These are phyloP conservation scores for Antheraea assamensis DNA, from an alignment of 2,888 invertebrate species.

Conservation along the genomic window DNA sequence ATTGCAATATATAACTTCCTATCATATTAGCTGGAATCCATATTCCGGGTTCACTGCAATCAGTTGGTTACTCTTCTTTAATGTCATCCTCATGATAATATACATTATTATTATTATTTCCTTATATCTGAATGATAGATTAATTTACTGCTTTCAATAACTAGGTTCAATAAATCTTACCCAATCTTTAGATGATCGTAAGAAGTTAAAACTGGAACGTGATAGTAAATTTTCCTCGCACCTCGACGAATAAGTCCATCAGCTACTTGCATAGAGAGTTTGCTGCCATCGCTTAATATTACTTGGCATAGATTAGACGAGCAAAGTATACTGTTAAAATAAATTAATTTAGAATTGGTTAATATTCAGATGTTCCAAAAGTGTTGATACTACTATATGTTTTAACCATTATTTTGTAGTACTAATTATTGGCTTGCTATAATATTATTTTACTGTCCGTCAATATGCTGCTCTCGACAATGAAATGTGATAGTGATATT, in stretches of 20 bases:
- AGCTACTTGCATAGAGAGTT: conserved; percentile 42
- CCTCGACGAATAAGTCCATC: conserved; percentile 49
- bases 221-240: conserved; percentile 45
- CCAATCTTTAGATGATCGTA: conserved; percentile 32
- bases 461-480: too few species aligned
- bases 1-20: too few species aligned
- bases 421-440: too few species aligned
- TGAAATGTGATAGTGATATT: too few species aligned
- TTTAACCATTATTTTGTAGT: too few species aligned
- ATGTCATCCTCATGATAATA: conserved; percentile 10
- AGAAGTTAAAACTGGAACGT: conserved; percentile 30
- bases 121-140: too few species aligned
- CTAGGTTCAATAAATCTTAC: conserved; percentile 28
- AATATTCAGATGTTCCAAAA: too few species aligned
- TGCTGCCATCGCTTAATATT: conserved; percentile 45
- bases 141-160: too few species aligned
- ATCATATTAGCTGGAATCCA: neutral
- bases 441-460: too few species aligned
- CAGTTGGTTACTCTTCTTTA: neutral
- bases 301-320: conserved; percentile 41
- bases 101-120: neutral
- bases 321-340: conserved; percentile 39
- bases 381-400: too few species aligned
- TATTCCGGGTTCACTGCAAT: neutral
- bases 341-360: neutral